Evolutionary conservation across 2,113 vertebrate species (phyloP), one percentile per base, ranked within the genome.

Genomic region (Tachuris rubrigastra): DNA sequence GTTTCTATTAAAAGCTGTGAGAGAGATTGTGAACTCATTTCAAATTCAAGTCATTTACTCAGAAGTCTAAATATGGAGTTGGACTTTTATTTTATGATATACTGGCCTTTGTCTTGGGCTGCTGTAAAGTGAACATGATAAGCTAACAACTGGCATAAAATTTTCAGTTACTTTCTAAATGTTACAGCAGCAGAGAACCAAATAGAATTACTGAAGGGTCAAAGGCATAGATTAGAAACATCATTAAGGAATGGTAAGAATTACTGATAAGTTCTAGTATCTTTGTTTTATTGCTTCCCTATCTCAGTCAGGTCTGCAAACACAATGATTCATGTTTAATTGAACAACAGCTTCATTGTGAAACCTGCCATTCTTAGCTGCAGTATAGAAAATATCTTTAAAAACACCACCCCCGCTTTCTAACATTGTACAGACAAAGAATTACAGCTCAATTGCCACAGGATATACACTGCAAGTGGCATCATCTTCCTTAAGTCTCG

Each of bases 271-370:
- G 60, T 89, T 83, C 71, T 93, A 84, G 46, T 81, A 77, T 81
- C 85, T 88, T 88, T 88, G 58, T 79, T 96, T 95, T 86, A 88
- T 94, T 77, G 71, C 79, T 92, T 93, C 44, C 79, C 60, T 63
- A 24, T 71, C 82, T 88, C 90, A 80, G 71, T 67, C 89, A 95
- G 90, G 39, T 90, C 87, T 95, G 75, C 92, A 95, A 88, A 93
- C 75, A 63, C 82, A 72, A 49, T 78, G 95, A 95, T 93, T 96
- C 90, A 88, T 0, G 0, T 86, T 71, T 88, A 94, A 93, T 77
- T 95, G 88, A 96, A 96, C 91, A 95, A 93, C 85, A 96, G 92
- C 55, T 88, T 95, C 93, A 81, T 86, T 95, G 92, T 94, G 87
- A 95, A 95, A 93, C 82, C 90, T 93, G 95, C 87, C 90, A 88